phyloP scores from a whole-genome alignment of 2,888 invertebrate species.

The Augiades crinisus region DNA sequence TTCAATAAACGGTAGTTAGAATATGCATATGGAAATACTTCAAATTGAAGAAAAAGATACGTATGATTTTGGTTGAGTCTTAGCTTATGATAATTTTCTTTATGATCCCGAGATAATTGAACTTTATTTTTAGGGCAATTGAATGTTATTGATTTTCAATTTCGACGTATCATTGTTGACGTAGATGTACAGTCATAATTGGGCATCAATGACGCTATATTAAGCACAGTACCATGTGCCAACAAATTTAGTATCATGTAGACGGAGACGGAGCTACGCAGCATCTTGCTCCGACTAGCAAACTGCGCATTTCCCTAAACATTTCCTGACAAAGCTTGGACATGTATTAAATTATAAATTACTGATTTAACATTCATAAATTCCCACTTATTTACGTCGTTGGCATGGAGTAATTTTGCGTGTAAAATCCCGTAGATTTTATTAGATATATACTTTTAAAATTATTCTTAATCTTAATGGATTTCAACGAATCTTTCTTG shows the following conservation, averaged over 20 bases:
- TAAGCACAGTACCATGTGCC: slow-evolving; percentile 55
- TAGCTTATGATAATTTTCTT: too few relatives aligned
- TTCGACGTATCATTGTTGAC: slow-evolving; percentile 50
- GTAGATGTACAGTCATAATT: slow-evolving; percentile 21
- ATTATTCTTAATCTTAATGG: too few relatives aligned
- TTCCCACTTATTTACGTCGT: slow-evolving; percentile 71
- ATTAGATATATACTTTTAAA: too few relatives aligned
- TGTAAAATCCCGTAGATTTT: too few relatives aligned
- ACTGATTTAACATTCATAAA: slow-evolving; percentile 50
- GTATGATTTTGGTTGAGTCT: too few relatives aligned
- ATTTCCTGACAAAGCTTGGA: slow-evolving; percentile 43
- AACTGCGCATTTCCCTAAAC: slow-evolving; percentile 66
- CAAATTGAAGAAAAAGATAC: too few relatives aligned
- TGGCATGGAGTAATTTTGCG: too few relatives aligned
- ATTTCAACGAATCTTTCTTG: too few relatives aligned
- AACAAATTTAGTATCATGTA: slow-evolving; percentile 47
- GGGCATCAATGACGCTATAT: slow-evolving; percentile 40
- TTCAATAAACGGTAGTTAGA: too few relatives aligned
- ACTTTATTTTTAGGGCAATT: too few relatives aligned
- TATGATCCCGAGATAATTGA: too few relatives aligned
- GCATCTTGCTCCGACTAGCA: slow-evolving; percentile 43
- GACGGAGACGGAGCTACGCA: slow-evolving; percentile 38
- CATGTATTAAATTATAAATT: slow-evolving; percentile 44
- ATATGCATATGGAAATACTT: too few relatives aligned
- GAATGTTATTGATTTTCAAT: slow-evolving; percentile 5